Percentiles rank a stretch among this genome's conserved stretches.
phyloP scores from a whole-genome alignment of 2,113 vertebrate genomes.

The Pterocles burchelli region DNA sequence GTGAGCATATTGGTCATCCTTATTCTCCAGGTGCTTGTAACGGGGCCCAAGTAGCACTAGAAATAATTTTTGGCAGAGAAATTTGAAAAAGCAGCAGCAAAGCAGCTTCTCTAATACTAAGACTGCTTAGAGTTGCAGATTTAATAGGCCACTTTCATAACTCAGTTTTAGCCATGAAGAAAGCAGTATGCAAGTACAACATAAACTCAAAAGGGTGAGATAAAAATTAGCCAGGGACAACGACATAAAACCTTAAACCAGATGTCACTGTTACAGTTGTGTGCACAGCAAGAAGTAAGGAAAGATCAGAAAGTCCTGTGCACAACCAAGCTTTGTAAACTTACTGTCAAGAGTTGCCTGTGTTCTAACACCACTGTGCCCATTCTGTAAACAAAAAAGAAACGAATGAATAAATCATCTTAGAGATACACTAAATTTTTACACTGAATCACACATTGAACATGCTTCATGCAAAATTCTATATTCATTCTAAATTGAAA shows the following conservation, averaged over 20 bases:
- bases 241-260: not conserved
- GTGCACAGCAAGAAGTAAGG: not conserved
- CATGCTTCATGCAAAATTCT: slow-evolving; percentile 37
- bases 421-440: not conserved
- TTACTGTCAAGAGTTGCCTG: slow-evolving; percentile 88
- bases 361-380: slow-evolving; percentile 83
- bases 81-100: not conserved
- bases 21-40: not conserved
- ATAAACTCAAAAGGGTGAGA: not conserved
- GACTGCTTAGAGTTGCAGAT: not conserved
- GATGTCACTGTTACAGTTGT: not conserved
- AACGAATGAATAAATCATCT: not conserved
- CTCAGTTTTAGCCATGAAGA: not conserved
- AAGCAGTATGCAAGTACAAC: not conserved
- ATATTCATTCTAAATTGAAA: not conserved
- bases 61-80: not conserved
- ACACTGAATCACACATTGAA: not conserved
- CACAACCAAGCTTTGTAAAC: slow-evolving; percentile 54
- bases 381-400: slow-evolving; percentile 81
- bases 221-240: not conserved
- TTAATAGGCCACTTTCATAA: not conserved
- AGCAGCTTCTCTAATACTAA: not conserved
- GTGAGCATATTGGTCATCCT: not conserved
- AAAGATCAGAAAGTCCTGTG: not conserved
- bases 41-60: fast-evolving